phyloP scores from a whole-genome alignment of 2,888 invertebrate species.

The Caenorhabditis zanzibari region DNA sequence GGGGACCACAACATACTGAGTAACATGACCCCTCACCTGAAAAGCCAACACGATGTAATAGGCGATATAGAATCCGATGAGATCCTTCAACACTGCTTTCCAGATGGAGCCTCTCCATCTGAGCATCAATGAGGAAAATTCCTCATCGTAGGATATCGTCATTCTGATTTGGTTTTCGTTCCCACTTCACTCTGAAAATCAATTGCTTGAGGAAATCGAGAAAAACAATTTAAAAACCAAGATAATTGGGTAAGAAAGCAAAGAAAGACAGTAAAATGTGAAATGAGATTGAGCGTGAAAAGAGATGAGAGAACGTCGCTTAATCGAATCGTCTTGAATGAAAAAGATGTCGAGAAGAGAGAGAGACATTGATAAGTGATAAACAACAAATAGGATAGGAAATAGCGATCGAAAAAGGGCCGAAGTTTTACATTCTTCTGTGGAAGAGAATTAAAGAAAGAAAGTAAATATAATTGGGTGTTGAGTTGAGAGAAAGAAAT shows the following conservation, averaged over 20 bases:
- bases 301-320: slow-evolving; percentile 32
- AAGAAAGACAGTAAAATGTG: slow-evolving; percentile 7
- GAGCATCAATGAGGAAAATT: slow-evolving; percentile 82
- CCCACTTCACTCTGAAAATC: slow-evolving; percentile 24
- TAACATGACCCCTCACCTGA: no score
- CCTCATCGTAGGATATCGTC: slow-evolving; percentile 83
- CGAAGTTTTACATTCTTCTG: slow-evolving; percentile 20
- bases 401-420: slow-evolving; percentile 32
- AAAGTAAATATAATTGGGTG: slow-evolving; percentile 59
- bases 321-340: slow-evolving; percentile 52
- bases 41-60: slow-evolving; percentile 82
- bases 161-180: slow-evolving; percentile 53
- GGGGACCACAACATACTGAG: no score
- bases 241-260: slow-evolving; percentile 7
- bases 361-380: slow-evolving; percentile 63
- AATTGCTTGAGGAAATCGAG: not conserved
- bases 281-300: slow-evolving; percentile 33
- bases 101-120: slow-evolving; percentile 83
- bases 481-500: slow-evolving; percentile 27
- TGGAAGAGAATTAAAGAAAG: not conserved
- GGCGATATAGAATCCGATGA: slow-evolving; percentile 82
- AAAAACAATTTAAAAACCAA: not conserved
- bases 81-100: slow-evolving; percentile 83
- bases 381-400: slow-evolving; percentile 59
- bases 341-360: slow-evolving; percentile 18